phyloP scores from a whole-genome alignment of 1,140 invertebrate genomes.

The Diabrotica undecimpunctata region DNA sequence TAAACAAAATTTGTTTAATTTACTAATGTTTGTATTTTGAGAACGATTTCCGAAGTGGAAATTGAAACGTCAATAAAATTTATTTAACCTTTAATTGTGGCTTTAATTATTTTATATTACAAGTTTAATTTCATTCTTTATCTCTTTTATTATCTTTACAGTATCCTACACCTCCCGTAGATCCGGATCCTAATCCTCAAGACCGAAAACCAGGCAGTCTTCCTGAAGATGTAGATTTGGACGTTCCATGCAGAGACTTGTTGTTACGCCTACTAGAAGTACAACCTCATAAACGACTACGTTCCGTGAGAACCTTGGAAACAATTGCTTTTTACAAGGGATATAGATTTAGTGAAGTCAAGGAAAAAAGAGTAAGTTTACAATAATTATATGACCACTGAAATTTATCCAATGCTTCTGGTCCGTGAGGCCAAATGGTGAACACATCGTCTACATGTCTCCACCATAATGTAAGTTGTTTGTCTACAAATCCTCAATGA shows the following conservation, averaged over 20 bases:
- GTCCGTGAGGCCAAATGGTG: too few species aligned
- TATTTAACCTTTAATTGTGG: too few species aligned
- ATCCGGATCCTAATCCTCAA: slow-evolving; percentile 5
- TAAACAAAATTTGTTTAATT: too few species aligned
- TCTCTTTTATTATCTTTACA: slow-evolving; percentile 15
- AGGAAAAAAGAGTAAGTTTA: slow-evolving; percentile 30
- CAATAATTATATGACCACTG: neutral
- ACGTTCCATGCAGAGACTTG: slow-evolving; percentile 46
- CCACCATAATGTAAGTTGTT: too few species aligned
- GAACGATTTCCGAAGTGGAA: too few species aligned
- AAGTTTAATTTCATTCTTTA: too few species aligned
- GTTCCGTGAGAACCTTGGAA: slow-evolving; percentile 48
- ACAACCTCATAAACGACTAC: slow-evolving; percentile 47
- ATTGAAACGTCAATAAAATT: too few species aligned
- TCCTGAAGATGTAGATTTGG: slow-evolving; percentile 36
- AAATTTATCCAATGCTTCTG: too few species aligned
- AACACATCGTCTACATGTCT: too few species aligned
- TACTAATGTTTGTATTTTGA: too few species aligned
- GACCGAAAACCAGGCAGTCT: slow-evolving; percentile 29
- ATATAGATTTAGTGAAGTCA: slow-evolving; percentile 49
- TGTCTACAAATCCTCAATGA: too few species aligned
- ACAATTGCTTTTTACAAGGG: slow-evolving; percentile 52
- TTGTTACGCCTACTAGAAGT: slow-evolving; percentile 47
- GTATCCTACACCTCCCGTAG: slow-evolving; percentile 24
- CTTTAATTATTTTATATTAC: too few species aligned